These are phyloP conservation scores for Psylliodes chrysocephalus DNA, from an alignment of 2,888 invertebrate species.

Conservation along the genomic window DNA sequence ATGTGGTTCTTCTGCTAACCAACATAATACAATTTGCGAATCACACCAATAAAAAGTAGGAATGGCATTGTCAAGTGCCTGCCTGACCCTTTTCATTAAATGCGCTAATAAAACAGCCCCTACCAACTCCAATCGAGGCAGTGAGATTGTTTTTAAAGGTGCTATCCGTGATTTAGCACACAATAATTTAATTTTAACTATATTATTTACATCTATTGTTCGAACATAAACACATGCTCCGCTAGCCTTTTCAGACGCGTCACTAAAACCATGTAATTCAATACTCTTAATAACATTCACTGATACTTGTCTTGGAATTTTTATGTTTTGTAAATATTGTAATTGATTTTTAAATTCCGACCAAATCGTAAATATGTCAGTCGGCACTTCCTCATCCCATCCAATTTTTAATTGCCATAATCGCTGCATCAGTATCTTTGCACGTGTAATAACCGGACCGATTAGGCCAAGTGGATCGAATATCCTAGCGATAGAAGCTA, in stretches of 20 bases:
- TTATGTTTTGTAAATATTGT: background rate
- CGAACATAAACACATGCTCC: too few relatives aligned
- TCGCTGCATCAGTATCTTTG: background rate
- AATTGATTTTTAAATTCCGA: background rate
- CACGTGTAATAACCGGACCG: background rate
- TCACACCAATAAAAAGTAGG: too few relatives aligned
- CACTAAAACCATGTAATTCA: background rate
- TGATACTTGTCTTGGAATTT: background rate
- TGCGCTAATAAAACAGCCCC: too few relatives aligned
- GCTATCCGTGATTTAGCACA: too few relatives aligned
- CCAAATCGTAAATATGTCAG: background rate
- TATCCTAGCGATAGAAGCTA: background rate
- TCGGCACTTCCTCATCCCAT: background rate
- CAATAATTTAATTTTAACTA: too few relatives aligned
- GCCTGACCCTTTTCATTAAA: too few relatives aligned
- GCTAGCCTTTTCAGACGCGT: background rate
- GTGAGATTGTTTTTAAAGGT: too few relatives aligned
- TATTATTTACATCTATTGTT: too few relatives aligned
- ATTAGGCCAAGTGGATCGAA: background rate
- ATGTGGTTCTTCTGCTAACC: too few relatives aligned
- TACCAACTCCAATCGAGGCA: too few relatives aligned
- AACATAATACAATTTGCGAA: too few relatives aligned
- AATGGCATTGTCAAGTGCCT: too few relatives aligned
- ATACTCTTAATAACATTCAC: background rate
- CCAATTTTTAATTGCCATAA: background rate